Base-by-base conservation (phyloP, 2,888 invertebrate genomes). In the Troglohyphantes excavatus region DNA sequence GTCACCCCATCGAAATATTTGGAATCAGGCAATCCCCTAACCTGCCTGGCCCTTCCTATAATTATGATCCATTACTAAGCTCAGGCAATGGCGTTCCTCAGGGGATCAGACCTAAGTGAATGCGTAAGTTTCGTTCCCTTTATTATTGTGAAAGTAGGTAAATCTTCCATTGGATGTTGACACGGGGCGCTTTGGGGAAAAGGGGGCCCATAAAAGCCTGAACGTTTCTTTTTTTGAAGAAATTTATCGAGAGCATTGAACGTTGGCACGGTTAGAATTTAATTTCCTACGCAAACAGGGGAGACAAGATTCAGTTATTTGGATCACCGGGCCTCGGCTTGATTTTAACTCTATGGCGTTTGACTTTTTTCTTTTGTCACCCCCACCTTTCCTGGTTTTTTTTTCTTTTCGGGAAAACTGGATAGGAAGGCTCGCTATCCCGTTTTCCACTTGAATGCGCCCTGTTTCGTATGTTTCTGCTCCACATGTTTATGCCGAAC, bases 161-260 rank as follows among this genome's bases (percentile, higher is more conserved):
- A 79, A 79, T 79, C 87, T 43, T 72, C 79, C 46, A 33, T 46
- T 53, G 33, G 53, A 26, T 88, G 81, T 88, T 88, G 81, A 88
- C 88, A 65, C 67, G 79, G 72, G 39, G 33, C 53, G 21, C 65
- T 63, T 39, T 65, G 61, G 46, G 67, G 73, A 73, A 33, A 6
- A n/a, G 67, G 81, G 81, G 53, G 46, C 67, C 75, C 75, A 85
- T 85, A 86, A 86, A 86, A 87, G 79, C 81, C 63, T 73, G 70
- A 86, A 78, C 73, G 67, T 73, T 88, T 81, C 81, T 88, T 88
- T 88, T 87, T 81, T 88, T 68, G 73, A 88, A 82, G 88, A 88
- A 88, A 88, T 88, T 88, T 88, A 88, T 88, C 88, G 88, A 88
- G 81, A 88, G 88, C 75, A 87, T 73, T 87, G 87, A 87, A 70